Conservation (phyloP, 1,140 invertebrate species). For the Antheraea mylitta region DNA sequence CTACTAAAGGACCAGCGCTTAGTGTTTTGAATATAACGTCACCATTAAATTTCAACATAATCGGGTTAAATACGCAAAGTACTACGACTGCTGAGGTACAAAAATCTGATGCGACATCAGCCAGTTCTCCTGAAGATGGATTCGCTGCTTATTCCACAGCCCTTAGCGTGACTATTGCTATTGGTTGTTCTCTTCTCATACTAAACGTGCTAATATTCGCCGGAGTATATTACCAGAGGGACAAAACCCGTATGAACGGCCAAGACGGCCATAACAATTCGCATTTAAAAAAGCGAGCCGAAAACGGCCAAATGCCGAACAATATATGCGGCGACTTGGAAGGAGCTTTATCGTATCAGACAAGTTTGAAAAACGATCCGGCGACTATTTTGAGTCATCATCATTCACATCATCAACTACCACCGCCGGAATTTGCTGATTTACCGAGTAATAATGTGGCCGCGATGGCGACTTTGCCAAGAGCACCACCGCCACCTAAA, state of each 20-base stretch:
- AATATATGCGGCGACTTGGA: slow-evolving; percentile 90
- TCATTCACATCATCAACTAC: slow-evolving; percentile 87
- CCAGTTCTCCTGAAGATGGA: slow-evolving; percentile 86
- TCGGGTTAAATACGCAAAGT: slow-evolving; percentile 54
- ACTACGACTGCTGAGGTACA: slow-evolving; percentile 54
- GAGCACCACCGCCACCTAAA: slow-evolving; percentile 87
- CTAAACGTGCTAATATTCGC: slow-evolving; percentile 96
- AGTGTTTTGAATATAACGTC: slow-evolving; percentile 63
- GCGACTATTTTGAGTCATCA: slow-evolving; percentile 84
- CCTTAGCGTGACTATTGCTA: slow-evolving; percentile 95
- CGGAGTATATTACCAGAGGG: slow-evolving; percentile 95
- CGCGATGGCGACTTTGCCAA: slow-evolving; percentile 79
- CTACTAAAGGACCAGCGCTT: slow-evolving; percentile 71
- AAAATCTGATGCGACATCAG: slow-evolving; percentile 71
- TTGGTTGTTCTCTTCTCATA: slow-evolving; percentile 93
- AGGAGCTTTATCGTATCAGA: slow-evolving; percentile 82
- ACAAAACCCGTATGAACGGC: slow-evolving; percentile 87
- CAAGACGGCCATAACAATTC: slow-evolving; percentile 76
- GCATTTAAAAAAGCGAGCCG: slow-evolving; percentile 86
- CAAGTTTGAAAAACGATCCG: slow-evolving; percentile 82
- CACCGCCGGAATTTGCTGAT: slow-evolving; percentile 88
- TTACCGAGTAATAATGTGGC: slow-evolving; percentile 84
- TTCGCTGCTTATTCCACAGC: slow-evolving; percentile 93
- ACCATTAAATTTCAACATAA: slow-evolving; percentile 67
- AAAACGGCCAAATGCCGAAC: slow-evolving; percentile 91